Evolutionary conservation across 2,797 vertebrate species (phyloP).

Genomic region (Rhynchotus rufescens): DNA sequence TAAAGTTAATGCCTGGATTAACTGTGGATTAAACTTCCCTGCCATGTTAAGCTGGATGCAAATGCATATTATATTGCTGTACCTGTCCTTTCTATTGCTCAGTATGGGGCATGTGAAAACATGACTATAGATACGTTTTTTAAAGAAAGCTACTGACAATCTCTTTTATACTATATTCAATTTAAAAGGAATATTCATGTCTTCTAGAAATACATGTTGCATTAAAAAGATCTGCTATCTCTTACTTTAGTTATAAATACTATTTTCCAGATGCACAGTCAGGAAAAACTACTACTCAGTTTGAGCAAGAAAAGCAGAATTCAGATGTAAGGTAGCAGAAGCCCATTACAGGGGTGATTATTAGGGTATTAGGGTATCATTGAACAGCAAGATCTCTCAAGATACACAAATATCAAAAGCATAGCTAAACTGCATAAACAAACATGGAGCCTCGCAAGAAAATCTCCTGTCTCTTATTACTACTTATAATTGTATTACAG

Average conservation of each 20-base stretch:
- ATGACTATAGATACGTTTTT: constrained; percentile 27
- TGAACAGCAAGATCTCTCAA: neutral
- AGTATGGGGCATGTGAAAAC: neutral
- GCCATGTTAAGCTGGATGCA: neutral
- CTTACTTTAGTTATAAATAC: neutral
- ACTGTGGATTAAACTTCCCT: neutral
- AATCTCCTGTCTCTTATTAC: neutral
- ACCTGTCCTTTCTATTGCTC: neutral
- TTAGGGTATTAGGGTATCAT: neutral
- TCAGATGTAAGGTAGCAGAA: neutral
- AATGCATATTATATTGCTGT: constrained; percentile 19
- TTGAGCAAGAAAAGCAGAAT: neutral
- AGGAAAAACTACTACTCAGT: neutral
- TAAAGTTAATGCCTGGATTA: neutral
- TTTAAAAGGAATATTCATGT: neutral
- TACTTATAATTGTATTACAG: neutral
- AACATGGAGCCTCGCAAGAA: neutral
- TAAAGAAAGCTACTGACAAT: neutral
- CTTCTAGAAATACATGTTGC: neutral
- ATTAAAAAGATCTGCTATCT: neutral
- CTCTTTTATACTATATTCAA: neutral
- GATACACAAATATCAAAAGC: neutral
- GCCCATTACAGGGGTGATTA: neutral
- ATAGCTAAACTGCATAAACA: neutral
- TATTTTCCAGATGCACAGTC: neutral